Conservation (phyloP, 2,113 vertebrate genomes). For the Conger conger region DNA sequence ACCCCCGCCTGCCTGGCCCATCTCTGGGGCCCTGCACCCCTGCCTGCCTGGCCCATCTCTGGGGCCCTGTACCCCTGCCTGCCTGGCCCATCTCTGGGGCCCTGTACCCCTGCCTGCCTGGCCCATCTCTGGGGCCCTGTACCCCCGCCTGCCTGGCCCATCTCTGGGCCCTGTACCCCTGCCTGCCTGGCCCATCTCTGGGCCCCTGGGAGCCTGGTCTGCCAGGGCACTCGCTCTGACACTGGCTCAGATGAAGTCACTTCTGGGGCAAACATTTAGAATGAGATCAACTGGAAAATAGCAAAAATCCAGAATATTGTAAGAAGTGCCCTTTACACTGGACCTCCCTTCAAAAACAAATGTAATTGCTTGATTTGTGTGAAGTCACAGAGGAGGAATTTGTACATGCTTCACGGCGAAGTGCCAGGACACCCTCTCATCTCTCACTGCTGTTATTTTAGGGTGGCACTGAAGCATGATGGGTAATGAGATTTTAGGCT, state of each 20-base stretch:
- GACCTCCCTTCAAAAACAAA: background rate
- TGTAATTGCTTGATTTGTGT: background rate
- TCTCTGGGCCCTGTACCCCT: background rate
- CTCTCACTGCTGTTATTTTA: too few species aligned
- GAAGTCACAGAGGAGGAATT: conserved; percentile 32
- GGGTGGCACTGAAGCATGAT: too few species aligned
- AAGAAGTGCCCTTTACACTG: background rate
- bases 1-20: background rate
- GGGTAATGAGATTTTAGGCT: background rate
- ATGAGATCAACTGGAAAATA: background rate
- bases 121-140: background rate
- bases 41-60: background rate
- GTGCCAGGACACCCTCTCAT: too few species aligned
- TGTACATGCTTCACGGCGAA: conserved; percentile 69
- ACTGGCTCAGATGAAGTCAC: background rate
- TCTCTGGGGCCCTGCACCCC: background rate
- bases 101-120: background rate
- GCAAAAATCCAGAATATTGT: background rate
- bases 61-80: too few species aligned
- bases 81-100: too few species aligned
- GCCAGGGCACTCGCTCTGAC: background rate
- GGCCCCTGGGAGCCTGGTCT: background rate
- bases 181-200: background rate
- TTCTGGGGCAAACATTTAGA: background rate
- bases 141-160: too few species aligned